These are phyloP conservation scores for Polyommatus iphigenia DNA, from an alignment of 2,888 invertebrate species.

Conservation along the genomic window DNA sequence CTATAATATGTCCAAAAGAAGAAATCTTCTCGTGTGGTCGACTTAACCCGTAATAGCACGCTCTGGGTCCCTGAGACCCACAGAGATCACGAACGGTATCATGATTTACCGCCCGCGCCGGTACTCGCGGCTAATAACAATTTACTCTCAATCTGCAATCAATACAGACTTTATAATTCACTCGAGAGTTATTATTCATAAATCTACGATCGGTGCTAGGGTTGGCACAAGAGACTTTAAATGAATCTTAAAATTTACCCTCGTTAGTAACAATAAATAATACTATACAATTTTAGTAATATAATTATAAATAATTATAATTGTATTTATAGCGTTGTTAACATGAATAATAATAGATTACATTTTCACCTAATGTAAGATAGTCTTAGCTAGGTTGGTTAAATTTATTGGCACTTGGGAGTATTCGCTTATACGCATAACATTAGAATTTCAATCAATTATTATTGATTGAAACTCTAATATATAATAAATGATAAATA, in stretches of 20 bases:
- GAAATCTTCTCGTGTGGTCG: not conserved
- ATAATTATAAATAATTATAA: too few species aligned
- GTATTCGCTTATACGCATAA: too few species aligned
- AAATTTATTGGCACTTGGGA: too few species aligned
- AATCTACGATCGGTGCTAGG: not conserved
- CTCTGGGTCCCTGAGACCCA: not conserved
- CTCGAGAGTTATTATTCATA: conserved; percentile 21
- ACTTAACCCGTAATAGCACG: not conserved
- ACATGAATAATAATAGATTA: too few species aligned
- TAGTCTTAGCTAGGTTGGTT: too few species aligned
- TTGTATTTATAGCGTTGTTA: too few species aligned
- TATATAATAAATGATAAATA: too few species aligned
- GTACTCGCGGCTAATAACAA: conserved; percentile 19
- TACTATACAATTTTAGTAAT: too few species aligned
- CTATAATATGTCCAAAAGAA: not conserved
- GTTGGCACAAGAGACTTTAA: not conserved
- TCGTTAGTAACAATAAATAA: not conserved
- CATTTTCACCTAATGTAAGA: too few species aligned
- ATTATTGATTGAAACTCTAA: too few species aligned
- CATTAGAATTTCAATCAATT: too few species aligned
- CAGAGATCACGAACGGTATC: not conserved
- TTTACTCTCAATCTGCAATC: conserved; percentile 29
- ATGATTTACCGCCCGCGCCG: conserved; percentile 7
- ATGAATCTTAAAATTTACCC: not conserved
- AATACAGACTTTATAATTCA: conserved; percentile 26